Percentiles rank a stretch among this genome's conserved stretches.
Evolutionary conservation across 2,113 vertebrate species (phyloP).

Genomic region (Callipepla squamata): DNA sequence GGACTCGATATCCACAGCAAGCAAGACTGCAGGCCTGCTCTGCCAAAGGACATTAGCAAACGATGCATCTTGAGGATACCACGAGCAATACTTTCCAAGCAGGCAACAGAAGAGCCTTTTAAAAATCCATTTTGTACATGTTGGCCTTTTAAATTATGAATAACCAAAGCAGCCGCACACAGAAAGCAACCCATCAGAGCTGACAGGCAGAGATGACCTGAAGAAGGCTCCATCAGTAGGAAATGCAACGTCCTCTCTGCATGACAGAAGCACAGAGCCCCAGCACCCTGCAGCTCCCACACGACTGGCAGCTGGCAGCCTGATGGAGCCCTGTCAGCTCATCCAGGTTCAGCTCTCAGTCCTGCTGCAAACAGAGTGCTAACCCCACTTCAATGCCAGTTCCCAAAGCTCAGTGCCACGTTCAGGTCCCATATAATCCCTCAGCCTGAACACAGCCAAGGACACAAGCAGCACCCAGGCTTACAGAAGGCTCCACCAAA

Average conservation of each 20-base stretch:
- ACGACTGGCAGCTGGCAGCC: neutral
- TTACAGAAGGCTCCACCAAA: neutral
- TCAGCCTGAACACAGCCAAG: neutral
- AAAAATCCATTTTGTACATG: neutral
- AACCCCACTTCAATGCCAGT: neutral
- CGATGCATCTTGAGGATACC: neutral
- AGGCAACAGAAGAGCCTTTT: constrained; percentile 4
- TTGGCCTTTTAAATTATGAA: constrained; percentile 20
- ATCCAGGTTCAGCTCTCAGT: neutral
- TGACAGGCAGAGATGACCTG: neutral
- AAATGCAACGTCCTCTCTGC: neutral
- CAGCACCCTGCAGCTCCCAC: neutral
- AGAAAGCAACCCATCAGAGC: neutral
- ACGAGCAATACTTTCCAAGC: neutral
- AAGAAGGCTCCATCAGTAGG: neutral
- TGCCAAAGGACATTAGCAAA: constrained; percentile 3
- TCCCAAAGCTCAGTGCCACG: accelerated
- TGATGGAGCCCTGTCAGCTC: neutral
- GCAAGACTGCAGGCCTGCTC: neutral
- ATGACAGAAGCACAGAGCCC: neutral
- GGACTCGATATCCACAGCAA: neutral
- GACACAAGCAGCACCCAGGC: neutral
- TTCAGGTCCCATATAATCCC: neutral
- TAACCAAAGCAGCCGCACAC: neutral
- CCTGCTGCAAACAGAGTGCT: neutral